phyloP scores from a whole-genome alignment of 2,888 invertebrate species.

The Acleris literana region DNA sequence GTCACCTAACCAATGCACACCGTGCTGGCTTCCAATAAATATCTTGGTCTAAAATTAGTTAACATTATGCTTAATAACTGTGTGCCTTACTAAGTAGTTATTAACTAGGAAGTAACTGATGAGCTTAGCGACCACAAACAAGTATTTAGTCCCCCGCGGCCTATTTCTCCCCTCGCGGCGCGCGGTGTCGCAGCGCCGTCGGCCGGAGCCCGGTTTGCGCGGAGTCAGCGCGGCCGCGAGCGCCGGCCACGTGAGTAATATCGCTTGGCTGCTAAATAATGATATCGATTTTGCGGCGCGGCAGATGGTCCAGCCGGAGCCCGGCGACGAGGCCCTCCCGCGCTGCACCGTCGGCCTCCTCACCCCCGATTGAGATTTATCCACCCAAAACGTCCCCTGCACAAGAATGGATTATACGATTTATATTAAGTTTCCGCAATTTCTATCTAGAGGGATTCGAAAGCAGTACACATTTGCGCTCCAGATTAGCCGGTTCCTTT shows the following conservation, averaged over 20 bases:
- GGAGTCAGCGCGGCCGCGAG: slow-evolving; percentile 30
- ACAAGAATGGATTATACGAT: slow-evolving; percentile 79
- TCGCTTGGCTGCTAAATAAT: slow-evolving; percentile 71
- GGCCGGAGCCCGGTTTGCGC: slow-evolving; percentile 21
- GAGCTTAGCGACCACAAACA: slow-evolving; percentile 29
- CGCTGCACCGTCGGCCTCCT: slow-evolving; percentile 58
- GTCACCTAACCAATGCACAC: background rate
- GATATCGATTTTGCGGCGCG: slow-evolving; percentile 78
- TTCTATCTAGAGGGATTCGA: slow-evolving; percentile 75
- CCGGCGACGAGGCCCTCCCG: slow-evolving; percentile 64
- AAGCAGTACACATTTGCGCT: slow-evolving; percentile 65
- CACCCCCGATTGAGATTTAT: slow-evolving; percentile 81
- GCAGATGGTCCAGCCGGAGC: slow-evolving; percentile 76
- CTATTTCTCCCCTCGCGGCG: slow-evolving; percentile 25
- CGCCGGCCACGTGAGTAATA: slow-evolving; percentile 52
- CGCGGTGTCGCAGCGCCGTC: background rate
- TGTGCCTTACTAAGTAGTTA: slow-evolving; percentile 26
- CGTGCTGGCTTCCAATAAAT: background rate
- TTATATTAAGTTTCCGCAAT: slow-evolving; percentile 83
- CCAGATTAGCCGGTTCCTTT: slow-evolving; percentile 64
- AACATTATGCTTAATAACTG: background rate
- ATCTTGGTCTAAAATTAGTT: background rate
- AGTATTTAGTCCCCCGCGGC: slow-evolving; percentile 29
- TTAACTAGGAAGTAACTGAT: slow-evolving; percentile 10
- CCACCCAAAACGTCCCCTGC: slow-evolving; percentile 77